phyloP scores from a whole-genome alignment of 2,113 vertebrate species.

The Dipodomys stephensi region DNA sequence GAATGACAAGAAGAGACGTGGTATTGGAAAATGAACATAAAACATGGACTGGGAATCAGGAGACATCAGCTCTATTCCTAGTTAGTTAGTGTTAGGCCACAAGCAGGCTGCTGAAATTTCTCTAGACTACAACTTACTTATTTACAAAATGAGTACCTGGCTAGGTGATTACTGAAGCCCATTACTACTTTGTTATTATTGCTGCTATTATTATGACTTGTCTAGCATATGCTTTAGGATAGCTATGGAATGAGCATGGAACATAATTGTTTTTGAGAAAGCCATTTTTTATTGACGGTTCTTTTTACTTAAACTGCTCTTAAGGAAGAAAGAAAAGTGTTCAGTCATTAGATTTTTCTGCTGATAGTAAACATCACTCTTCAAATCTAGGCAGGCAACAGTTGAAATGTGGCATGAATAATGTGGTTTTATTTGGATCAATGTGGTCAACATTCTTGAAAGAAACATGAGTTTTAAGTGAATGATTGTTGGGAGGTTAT shows the following conservation, averaged over 20 bases:
- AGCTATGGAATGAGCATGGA: background rate
- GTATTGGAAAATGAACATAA: constrained; percentile 3
- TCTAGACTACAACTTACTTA: constrained; percentile 4
- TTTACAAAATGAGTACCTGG: constrained; percentile 21
- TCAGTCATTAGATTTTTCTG: background rate
- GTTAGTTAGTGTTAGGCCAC: constrained; percentile 57
- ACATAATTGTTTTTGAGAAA: constrained; percentile 23
- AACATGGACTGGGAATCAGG: background rate
- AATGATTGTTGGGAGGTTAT: background rate
- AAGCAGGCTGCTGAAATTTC: constrained; percentile 36
- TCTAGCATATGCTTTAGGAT: background rate
- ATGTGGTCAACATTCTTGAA: constrained; percentile 21
- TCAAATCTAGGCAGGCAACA: constrained; percentile 34
- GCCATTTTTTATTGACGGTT: constrained; percentile 2
- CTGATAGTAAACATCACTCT: background rate
- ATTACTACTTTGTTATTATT: constrained; percentile 21
- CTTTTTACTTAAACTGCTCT: constrained; percentile 54
- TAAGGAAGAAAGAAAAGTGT: constrained; percentile 30
- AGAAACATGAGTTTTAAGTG: constrained; percentile 50
- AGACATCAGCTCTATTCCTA: background rate
- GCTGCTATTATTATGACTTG: constrained; percentile 29
- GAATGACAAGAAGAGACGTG: constrained; percentile 9
- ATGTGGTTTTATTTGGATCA: constrained; percentile 3
- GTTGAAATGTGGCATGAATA: background rate
- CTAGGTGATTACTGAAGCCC: background rate